Percentiles rank a stretch among this genome's conserved stretches.
These are phyloP conservation scores for Ochotona curzoniae DNA, from an alignment of 2,113 vertebrate genomes.

Conservation along the genomic window DNA sequence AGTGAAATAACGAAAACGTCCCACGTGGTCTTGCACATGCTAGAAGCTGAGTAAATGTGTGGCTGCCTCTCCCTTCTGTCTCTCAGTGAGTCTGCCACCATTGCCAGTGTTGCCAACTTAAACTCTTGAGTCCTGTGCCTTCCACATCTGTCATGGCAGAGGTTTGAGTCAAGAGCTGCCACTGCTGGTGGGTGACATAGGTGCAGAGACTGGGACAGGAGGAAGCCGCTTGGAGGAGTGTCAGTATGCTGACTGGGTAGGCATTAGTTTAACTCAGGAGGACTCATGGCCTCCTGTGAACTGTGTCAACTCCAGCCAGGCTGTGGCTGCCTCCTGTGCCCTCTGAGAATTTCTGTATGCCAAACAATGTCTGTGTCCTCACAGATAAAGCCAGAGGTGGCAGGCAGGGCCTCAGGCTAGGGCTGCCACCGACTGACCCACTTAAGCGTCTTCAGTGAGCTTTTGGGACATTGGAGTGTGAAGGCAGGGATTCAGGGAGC, in stretches of 20 bases:
- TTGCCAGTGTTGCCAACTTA: not conserved
- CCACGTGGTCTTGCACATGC: not conserved
- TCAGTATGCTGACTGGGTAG: not conserved
- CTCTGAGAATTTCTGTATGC: conserved; percentile 54
- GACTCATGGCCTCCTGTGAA: conserved; percentile 24
- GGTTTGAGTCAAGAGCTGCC: not conserved
- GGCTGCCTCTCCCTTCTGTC: not conserved
- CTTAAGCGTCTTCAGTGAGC: not conserved
- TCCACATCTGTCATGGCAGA: not conserved
- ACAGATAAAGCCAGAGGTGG: conserved; percentile 51
- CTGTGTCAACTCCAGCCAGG: conserved; percentile 59
- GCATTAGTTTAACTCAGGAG: not conserved
- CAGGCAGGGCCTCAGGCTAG: not conserved
- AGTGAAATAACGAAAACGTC: not conserved
- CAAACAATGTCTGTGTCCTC: conserved; percentile 26
- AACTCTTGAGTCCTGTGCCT: not conserved
- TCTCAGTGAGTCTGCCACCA: not conserved
- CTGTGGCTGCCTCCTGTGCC: conserved; percentile 7
- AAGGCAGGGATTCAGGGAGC: not conserved
- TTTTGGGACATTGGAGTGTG: not conserved
- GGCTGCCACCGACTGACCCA: not conserved
- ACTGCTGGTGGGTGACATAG: not conserved
- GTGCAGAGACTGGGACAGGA: not conserved
- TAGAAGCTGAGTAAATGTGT: not conserved
- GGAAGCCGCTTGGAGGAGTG: not conserved